phyloP scores from a whole-genome alignment of 2,113 vertebrate species.

The Ceratotherium simum region DNA sequence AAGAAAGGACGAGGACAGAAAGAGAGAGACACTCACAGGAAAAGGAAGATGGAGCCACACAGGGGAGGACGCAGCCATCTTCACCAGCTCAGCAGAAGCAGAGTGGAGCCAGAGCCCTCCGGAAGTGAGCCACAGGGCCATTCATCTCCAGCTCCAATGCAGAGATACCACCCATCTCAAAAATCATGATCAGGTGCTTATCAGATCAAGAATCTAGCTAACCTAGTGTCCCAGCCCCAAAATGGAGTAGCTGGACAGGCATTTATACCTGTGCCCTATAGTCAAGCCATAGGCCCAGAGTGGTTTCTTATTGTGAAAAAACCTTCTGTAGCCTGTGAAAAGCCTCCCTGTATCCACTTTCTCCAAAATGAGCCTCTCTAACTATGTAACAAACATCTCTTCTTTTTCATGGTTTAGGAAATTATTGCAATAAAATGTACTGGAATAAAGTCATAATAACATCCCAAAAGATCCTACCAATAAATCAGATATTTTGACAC shows the following conservation, averaged over 20 bases:
- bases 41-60: not conserved
- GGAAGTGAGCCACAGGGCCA: not conserved
- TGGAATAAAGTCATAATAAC: not conserved
- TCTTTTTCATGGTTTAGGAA: not conserved
- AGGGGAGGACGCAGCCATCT: not conserved
- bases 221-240: not conserved
- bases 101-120: not conserved
- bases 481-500: conserved; percentile 29
- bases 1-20: not conserved
- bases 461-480: not conserved
- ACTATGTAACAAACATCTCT: not conserved
- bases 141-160: not conserved
- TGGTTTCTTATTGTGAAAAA: not conserved
- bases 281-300: not conserved
- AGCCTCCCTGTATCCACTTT: not conserved
- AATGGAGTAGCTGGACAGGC: not conserved
- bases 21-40: not conserved
- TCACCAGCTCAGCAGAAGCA: not conserved
- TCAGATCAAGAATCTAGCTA: not conserved
- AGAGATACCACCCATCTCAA: not conserved
- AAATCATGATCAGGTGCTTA: not conserved
- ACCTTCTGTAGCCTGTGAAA: not conserved
- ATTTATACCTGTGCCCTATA: not conserved
- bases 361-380: conserved; percentile 12
- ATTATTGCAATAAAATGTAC: not conserved